phyloP scores from a whole-genome alignment of 2,113 vertebrate species.

The Ivindomyrus marchei region DNA sequence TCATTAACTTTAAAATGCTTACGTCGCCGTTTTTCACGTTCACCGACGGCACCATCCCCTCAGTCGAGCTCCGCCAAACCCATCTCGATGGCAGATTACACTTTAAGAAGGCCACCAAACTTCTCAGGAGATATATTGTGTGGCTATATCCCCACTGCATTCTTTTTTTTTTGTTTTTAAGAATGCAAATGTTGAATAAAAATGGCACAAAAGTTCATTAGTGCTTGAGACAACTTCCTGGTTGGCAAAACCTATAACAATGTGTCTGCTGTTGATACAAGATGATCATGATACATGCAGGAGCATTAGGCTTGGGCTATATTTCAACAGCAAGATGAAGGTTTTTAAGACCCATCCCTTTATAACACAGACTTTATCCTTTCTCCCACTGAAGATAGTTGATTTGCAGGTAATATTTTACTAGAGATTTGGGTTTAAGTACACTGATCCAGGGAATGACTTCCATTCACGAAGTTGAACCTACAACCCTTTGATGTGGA shows the following conservation, averaged over 20 bases:
- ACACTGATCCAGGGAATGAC: neutral
- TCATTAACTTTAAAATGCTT: constrained; percentile 22
- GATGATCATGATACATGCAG: neutral
- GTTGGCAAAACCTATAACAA: neutral
- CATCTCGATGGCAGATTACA: neutral
- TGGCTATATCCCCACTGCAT: neutral
- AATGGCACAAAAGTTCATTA: neutral
- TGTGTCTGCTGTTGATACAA: neutral
- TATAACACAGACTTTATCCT: neutral
- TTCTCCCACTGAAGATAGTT: neutral
- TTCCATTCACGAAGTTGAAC: neutral
- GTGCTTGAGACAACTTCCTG: neutral
- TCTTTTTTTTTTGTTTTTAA: neutral
- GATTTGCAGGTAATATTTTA: neutral
- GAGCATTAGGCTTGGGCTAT: neutral
- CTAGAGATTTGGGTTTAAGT: neutral
- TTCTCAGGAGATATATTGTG: neutral
- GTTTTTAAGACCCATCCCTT: neutral
- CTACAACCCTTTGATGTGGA: neutral
- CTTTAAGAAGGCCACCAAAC: neutral
- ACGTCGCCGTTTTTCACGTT: constrained; percentile 5
- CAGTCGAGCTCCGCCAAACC: neutral
- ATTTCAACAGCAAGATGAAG: neutral
- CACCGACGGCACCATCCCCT: neutral
- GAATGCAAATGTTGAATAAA: neutral